Base-by-base conservation (phyloP, 2,888 invertebrate species). In the Apamea sordens region DNA sequence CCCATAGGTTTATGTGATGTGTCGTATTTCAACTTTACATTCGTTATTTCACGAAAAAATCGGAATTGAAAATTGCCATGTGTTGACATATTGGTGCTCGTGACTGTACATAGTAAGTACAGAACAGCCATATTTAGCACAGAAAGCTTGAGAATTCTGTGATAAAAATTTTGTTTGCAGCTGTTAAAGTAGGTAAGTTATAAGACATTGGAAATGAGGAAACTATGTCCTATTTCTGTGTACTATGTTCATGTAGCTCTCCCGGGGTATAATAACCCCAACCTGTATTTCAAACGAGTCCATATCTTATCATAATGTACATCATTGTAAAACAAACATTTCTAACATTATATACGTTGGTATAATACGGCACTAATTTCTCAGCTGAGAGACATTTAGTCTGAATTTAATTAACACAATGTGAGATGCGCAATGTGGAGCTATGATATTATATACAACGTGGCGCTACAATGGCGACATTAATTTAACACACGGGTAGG, bases 381-480 rank as follows among this genome's bases (percentile, higher is more conserved):
- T 73, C 86, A 77, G 24, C 61, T 11, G 73, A 70, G 69, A 77
- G 28, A 82, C 73, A 50, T 86, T 73, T 41, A 67, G 28, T 28
- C 61, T 65, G 61, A 76, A 84, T 76, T 78, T 65, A 78, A 78
- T 83, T 84, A 83, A 70, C 70, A 73, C 21, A 64, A n/a, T n/a
- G 41, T 64, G 32, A 44, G 44, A 18, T 8, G 36, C n/a, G 56
- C 8, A 15, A 7, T 7, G 44, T 10, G 44, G 13, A 68, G 28
- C 15, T 76, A 75, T 80, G 73, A 77, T 72, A 50, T 71, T n/a
- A n/a, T n/a, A n/a, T n/a, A n/a, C n/a, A n/a, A n/a, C n/a, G n/a
- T n/a, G n/a, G n/a, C n/a, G n/a, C n/a, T n/a, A n/a, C n/a, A n/a
- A n/a, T n/a, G n/a, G n/a, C n/a, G n/a, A n/a, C n/a, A n/a, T n/a